These are phyloP conservation scores for Xestoiulus laeticollis DNA, from an alignment of 2,888 invertebrate genomes.

Conservation along the genomic window DNA sequence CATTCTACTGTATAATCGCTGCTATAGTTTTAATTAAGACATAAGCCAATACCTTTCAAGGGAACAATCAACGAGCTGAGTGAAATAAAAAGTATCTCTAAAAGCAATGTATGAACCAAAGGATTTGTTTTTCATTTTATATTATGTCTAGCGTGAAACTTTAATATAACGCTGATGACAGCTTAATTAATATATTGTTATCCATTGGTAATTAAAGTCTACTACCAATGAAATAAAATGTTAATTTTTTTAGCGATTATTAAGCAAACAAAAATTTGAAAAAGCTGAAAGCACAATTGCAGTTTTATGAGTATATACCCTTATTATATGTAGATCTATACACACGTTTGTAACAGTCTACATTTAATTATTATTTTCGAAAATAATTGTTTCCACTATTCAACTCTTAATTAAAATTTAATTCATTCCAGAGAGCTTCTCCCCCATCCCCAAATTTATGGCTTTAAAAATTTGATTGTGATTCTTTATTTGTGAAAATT, in stretches of 20 bases:
- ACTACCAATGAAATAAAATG: background rate
- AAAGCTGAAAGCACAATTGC: background rate
- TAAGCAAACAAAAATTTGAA: background rate
- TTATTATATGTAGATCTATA: no score
- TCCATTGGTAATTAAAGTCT: background rate
- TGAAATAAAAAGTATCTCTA: background rate
- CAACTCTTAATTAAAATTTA: no score
- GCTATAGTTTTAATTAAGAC: slow-evolving; percentile 23
- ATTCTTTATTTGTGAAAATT: no score
- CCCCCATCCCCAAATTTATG: no score
- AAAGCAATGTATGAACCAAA: background rate
- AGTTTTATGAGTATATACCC: no score
- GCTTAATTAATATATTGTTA: background rate
- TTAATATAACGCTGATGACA: background rate
- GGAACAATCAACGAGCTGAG: slow-evolving; percentile 7
- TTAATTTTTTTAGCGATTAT: background rate
- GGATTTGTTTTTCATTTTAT: background rate
- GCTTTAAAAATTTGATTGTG: no score
- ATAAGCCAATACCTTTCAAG: background rate
- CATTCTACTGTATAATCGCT: background rate
- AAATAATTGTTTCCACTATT: no score
- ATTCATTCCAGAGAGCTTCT: no score
- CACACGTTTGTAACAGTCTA: no score
- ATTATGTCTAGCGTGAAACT: background rate
- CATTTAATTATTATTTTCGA: no score